A percentile compares a stretch with the other conserved stretches of the same genome.
These are phyloP conservation scores for Ptycholaimellus sp. DNA, from an alignment of 2,888 invertebrate species.

Conservation along the genomic window DNA sequence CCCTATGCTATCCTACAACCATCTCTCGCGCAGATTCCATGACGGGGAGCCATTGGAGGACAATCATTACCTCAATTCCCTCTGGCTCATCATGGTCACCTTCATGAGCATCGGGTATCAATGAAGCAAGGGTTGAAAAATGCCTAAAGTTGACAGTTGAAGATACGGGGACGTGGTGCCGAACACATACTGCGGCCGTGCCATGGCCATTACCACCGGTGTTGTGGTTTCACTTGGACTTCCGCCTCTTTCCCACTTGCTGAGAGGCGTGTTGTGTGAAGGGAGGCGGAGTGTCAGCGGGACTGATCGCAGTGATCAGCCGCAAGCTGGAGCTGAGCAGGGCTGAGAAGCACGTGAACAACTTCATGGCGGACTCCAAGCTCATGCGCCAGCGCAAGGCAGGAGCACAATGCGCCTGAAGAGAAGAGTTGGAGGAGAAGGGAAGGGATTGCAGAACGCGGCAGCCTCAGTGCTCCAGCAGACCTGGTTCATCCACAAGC, in stretches of 20 bases:
- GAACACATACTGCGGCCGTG: constrained; percentile 97
- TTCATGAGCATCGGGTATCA: constrained; percentile 98
- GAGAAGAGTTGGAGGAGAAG: too few relatives aligned
- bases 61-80: constrained; percentile 23
- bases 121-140: constrained; percentile 41
- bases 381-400: constrained; percentile 97
- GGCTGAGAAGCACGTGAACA: constrained; percentile 99
- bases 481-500: constrained; percentile 98
- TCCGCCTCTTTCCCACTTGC: background rate
- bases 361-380: constrained; percentile 99
- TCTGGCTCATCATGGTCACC: constrained; percentile 42
- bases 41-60: constrained; percentile 14
- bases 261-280: constrained; percentile 28
- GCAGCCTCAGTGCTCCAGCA: constrained; percentile 95
- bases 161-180: constrained; percentile 95
- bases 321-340: constrained; percentile 82
- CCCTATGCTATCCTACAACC: too few relatives aligned
- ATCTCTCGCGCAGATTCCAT: too few relatives aligned
- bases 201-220: constrained; percentile 94
- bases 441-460: constrained; percentile 48
- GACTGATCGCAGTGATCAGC: constrained; percentile 94
- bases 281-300: constrained; percentile 96
- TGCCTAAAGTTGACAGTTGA: background rate
- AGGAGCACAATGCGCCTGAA: too few relatives aligned
- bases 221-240: constrained; percentile 53